Evolutionary conservation across 2,113 vertebrate species (phyloP).

Genomic region (Myodes glareolus): DNA sequence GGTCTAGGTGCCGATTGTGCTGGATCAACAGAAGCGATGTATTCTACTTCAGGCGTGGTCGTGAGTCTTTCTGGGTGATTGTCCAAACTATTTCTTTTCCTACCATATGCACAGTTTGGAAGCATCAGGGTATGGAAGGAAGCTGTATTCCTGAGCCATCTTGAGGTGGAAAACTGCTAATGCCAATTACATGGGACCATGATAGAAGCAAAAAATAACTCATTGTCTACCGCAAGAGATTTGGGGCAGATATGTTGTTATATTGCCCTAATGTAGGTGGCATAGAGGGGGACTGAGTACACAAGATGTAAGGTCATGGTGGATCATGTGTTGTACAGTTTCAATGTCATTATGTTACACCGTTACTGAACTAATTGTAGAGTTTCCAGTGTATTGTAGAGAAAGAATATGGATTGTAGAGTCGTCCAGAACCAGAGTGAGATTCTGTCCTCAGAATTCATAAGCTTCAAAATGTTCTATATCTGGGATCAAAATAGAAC

Average conservation of each 20-base stretch:
- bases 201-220: neutral
- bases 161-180: neutral
- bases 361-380: neutral
- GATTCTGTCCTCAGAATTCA: neutral
- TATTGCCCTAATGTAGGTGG: neutral
- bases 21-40: neutral
- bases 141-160: neutral
- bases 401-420: neutral
- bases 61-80: neutral
- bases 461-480: neutral
- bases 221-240: neutral
- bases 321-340: neutral
- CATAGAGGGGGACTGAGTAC: neutral
- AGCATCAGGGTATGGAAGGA: neutral
- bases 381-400: neutral
- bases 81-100: neutral
- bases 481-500: neutral
- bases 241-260: neutral
- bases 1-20: neutral
- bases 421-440: neutral
- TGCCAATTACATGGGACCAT: neutral
- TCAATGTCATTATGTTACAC: neutral
- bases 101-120: neutral
- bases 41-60: neutral
- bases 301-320: neutral